These are phyloP conservation scores for Pterocles orientalis DNA, from an alignment of 2,113 vertebrate genomes.

Conservation along the genomic window DNA sequence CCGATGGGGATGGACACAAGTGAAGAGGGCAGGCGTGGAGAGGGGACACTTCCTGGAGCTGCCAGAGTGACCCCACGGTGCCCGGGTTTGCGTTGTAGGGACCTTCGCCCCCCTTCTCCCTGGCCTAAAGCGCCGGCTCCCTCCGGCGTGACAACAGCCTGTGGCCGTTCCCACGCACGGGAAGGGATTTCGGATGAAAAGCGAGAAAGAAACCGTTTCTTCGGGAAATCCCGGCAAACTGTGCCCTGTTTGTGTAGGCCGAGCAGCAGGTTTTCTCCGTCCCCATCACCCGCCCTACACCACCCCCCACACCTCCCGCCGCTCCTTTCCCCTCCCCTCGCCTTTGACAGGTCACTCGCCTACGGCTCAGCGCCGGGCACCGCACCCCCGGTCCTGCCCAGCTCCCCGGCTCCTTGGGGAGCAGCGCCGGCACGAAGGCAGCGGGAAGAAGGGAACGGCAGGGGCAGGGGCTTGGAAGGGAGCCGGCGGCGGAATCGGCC, in stretches of 20 bases:
- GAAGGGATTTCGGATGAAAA: not conserved
- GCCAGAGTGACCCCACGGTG: not conserved
- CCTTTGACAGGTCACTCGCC: not conserved
- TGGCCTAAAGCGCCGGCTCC: not conserved
- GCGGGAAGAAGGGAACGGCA: not conserved
- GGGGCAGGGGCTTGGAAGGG: not conserved
- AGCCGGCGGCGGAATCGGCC: not conserved
- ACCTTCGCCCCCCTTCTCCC: not conserved
- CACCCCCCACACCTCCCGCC: not conserved
- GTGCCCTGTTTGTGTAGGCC: not conserved
- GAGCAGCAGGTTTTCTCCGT: not conserved
- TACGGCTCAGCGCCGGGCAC: not conserved
- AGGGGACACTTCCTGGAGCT: not conserved
- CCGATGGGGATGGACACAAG: not conserved
- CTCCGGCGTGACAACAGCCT: not conserved
- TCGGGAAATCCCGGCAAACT: not conserved
- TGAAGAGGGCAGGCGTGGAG: not conserved
- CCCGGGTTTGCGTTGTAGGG: not conserved
- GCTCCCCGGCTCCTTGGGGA: not conserved
- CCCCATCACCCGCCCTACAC: not conserved
- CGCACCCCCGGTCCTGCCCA: not conserved
- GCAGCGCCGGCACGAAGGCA: not conserved
- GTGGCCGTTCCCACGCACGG: not conserved
- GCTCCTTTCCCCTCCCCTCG: not conserved
- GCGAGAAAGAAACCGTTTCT: not conserved